Evolutionary conservation across 30 jellyfish, hydroid and myxozoan genomes (phyloP).

Genomic region (Hydractinia symbiolongicarpus): DNA sequence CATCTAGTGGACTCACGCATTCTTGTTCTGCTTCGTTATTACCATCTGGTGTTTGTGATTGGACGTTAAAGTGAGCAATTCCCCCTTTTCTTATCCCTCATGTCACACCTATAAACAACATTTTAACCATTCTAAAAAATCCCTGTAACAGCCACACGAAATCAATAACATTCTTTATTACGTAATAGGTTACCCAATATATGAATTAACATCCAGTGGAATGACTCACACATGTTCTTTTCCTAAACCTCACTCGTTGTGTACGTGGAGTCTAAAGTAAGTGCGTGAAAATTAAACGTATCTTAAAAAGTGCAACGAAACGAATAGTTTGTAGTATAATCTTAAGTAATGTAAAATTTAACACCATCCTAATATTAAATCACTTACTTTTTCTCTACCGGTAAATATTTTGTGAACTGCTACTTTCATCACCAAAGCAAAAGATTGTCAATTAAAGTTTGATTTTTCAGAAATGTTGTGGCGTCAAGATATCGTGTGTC

Average conservation of each 20-base stretch:
- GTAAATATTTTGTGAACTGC: too few relatives aligned
- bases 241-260: conserved; percentile 77
- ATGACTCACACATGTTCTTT: conserved; percentile 92
- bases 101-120: too few relatives aligned
- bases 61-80: conserved; percentile 87
- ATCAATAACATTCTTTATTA: not conserved
- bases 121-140: too few relatives aligned
- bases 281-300: conserved; percentile 5
- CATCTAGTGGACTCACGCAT: conserved; percentile 96
- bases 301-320: too few relatives aligned
- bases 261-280: conserved; percentile 80
- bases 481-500: conserved; percentile 85
- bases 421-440: too few relatives aligned
- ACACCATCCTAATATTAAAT: too few relatives aligned
- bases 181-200: conserved; percentile 82
- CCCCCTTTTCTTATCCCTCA: not conserved
- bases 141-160: too few relatives aligned
- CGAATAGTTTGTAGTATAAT: too few relatives aligned
- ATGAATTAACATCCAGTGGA: conserved; percentile 94
- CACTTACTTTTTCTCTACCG: too few relatives aligned
- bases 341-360: too few relatives aligned
- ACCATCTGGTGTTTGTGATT: conserved; percentile 93
- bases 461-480: conserved; percentile 64
- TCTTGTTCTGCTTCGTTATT: conserved; percentile 95
- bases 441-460: too few relatives aligned